Evolutionary conservation across 2,888 invertebrate species (phyloP), one percentile per base, ranked within the genome.

Genomic region (Zelleria hepariella): DNA sequence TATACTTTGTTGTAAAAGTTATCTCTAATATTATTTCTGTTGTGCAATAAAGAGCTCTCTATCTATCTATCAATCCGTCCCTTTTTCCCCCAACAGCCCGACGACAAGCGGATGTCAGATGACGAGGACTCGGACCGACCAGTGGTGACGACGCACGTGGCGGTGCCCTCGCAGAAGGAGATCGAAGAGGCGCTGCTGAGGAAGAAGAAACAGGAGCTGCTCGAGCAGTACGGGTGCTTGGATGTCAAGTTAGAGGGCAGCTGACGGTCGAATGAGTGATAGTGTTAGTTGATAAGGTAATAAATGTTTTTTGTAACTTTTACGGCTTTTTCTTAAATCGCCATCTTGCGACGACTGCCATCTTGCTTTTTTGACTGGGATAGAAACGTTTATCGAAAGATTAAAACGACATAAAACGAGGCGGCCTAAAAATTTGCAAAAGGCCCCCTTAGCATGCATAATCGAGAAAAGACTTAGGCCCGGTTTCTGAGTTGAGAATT

Each of bases 121-220:
- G 78, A 78, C 1, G 69, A 67, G 0, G 74, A 71, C 4, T 56
- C 52, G 18, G 47, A 18, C 10, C 18, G 49, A 7, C 21, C 49
- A n/a, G 20, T 24, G 24, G 20, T 57, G 10, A 59, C 56, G n/a
- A 59, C 59, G 21, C 24, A 52, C 52, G 24, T 52, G 21, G 18
- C 52, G 1, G 21, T 52, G 7, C 98, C 98, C 0, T 94, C 96
- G 15, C 98, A 98, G 79, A 94, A 95, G 79, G 97, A 98, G 78
- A 94, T 99, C 63, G 98, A 98, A 75, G 95, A 95, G 71, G 98
- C 98, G 0, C 86, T 99, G 60, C 88, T 99, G 0, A 91, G 92
- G 65, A 92, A 96, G 71, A 96, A 97, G 80, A 99, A 99, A 80
- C 94, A 94, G 77, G 98, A 98, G 79, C 87, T 99, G 51, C 77